Evolutionary conservation across 2,797 vertebrate species (phyloP).

Genomic region (Enteromius radiatus): DNA sequence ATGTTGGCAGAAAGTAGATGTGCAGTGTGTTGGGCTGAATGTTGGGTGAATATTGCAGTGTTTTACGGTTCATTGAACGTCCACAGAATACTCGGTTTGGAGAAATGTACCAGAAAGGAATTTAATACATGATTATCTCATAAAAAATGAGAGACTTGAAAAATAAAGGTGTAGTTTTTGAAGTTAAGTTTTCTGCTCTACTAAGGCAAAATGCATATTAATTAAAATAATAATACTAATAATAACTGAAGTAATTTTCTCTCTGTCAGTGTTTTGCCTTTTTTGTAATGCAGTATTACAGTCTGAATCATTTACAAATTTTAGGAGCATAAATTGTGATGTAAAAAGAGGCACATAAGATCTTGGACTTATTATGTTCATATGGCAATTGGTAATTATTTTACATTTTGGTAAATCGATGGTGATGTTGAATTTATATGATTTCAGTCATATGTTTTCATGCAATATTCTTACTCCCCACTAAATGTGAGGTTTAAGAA

Average conservation of each 20-base stretch:
- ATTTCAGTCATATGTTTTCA: not conserved
- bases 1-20: not conserved
- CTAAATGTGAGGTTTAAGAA: not conserved
- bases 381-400: not conserved
- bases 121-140: not conserved
- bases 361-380: not conserved
- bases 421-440: not conserved
- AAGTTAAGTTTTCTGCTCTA: not conserved
- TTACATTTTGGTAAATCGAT: not conserved
- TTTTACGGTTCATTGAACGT: not conserved
- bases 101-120: not conserved
- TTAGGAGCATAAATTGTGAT: not conserved
- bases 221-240: too few relatives aligned
- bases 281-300: not conserved
- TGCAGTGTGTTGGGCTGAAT: not conserved
- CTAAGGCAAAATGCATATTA: not conserved
- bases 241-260: too few relatives aligned
- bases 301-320: not conserved
- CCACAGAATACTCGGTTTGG: not conserved
- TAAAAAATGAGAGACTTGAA: not conserved
- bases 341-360: not conserved
- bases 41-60: not conserved
- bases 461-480: not conserved
- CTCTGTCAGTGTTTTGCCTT: not conserved
- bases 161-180: not conserved